These are phyloP conservation scores for Aurelia aurita DNA, from an alignment of 30 jellyfish, hydroid and myxozoan species.

Conservation along the genomic window DNA sequence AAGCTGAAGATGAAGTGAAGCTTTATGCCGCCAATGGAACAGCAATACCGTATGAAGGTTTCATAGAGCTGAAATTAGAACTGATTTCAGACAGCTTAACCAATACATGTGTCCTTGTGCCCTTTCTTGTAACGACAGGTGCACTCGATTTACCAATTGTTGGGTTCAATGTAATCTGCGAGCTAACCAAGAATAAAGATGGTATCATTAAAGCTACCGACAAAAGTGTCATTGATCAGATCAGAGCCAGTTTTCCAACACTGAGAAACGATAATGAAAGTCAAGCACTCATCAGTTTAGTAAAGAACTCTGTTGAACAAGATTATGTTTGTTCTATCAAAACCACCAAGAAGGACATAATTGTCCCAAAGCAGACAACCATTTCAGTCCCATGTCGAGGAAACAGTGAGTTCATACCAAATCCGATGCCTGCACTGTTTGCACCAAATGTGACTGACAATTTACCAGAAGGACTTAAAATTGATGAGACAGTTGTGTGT, in stretches of 20 bases:
- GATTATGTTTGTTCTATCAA: conserved; percentile 21
- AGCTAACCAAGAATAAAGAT: not conserved
- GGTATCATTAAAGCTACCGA: not conserved
- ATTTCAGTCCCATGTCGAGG: conserved; percentile 10
- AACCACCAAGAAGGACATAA: conserved; percentile 11
- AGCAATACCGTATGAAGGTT: conserved; percentile 17
- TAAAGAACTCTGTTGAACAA: conserved; percentile 9
- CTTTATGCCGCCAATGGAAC: conserved; percentile 23
- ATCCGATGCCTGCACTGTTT: conserved; percentile 8
- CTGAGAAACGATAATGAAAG: conserved; percentile 5
- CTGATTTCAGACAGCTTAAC: conserved; percentile 1
- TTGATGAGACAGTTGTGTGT: not conserved
- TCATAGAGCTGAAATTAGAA: conserved; percentile 18
- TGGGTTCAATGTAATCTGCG: no score
- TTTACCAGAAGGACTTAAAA: conserved; percentile 3
- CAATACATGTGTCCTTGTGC: conserved; percentile 5
- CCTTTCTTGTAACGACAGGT: conserved; percentile 26
- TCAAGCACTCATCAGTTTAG: not conserved
- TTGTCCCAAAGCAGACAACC: not conserved
- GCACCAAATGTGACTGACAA: not conserved
- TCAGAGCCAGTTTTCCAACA: conserved; percentile 19
- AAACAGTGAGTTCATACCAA: not conserved
- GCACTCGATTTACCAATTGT: conserved; percentile 26
- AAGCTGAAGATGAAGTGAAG: conserved; percentile 1
- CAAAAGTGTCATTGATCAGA: not conserved